These are phyloP conservation scores for Dioctria rufipes DNA, from an alignment of 2,888 invertebrate species.

Conservation along the genomic window DNA sequence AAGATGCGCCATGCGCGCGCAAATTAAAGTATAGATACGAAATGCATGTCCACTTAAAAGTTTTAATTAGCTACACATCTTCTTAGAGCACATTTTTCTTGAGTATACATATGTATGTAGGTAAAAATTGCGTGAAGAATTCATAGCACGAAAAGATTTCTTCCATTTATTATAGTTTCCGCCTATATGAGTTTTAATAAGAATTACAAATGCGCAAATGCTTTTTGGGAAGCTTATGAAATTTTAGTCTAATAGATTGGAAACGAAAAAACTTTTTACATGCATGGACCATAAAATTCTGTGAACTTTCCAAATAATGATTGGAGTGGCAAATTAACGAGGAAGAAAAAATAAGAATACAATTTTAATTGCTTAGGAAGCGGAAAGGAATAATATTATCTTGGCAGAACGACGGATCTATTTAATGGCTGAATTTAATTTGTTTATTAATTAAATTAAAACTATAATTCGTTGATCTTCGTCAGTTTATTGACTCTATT, in stretches of 20 bases:
- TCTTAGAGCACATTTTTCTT: neutral
- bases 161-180: slow-evolving; percentile 30
- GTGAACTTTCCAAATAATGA: neutral
- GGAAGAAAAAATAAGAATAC: neutral
- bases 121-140: slow-evolving; percentile 36
- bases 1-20: slow-evolving; percentile 16
- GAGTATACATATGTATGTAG: neutral
- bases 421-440: too few relatives aligned
- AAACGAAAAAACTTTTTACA: too few relatives aligned
- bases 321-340: neutral
- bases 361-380: neutral
- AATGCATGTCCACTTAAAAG: slow-evolving; percentile 30
- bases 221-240: neutral
- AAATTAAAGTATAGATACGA: slow-evolving; percentile 23
- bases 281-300: neutral
- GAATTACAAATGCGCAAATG: slow-evolving; percentile 8
- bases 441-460: too few relatives aligned
- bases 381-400: neutral
- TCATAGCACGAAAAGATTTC: slow-evolving; percentile 36
- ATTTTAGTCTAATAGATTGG: neutral
- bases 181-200: slow-evolving; percentile 1
- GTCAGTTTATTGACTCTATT: too few relatives aligned
- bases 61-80: slow-evolving; percentile 21
- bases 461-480: too few relatives aligned
- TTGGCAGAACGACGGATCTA: too few relatives aligned